Evolutionary conservation across 2,888 invertebrate species (phyloP), one percentile per base, ranked within the genome.

Genomic region (Hydrotaea cyrtoneurina): DNA sequence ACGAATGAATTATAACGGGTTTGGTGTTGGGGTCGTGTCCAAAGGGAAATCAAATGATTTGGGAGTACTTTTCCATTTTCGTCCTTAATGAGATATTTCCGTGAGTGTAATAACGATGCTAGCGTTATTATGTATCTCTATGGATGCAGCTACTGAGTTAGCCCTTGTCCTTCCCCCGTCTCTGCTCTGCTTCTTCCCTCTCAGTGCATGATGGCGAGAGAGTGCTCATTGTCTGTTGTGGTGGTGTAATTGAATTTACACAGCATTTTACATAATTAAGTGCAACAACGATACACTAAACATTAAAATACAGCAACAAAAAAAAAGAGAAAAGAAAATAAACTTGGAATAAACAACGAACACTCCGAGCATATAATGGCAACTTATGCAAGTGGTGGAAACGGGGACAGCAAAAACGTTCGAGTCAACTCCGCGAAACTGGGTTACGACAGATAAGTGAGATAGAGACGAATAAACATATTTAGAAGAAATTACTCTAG

Each of bases 221-320:
- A 73, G 43, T 57, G 72, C 78, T 78, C 59, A 59, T 72, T 79
- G 50, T 76, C 83, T 83, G 83, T 78, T 76, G 81, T 81, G 73
- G 77, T 69, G 66, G 84, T 43, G 76, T 85, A 82, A 85, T 85
- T 85, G 79, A 85, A 85, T 85, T 85, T 85, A 77, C 73, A 79
- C 85, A 82, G 59, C 59, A 82, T 85, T 85, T 85, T 82, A 77
- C 85, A 85, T 85, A 85, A 85, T 85, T 85, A 85, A 85, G 79
- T 79, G 79, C 81, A 85, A 82, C 85, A 85, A 79, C 79, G 85
- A 82, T 77, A 82, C 81, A 78, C 57, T 81, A 79, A 83, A 69
- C 76, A 83, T 80, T 73, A 57, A 76, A 50, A 75, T 46, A 76
- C 15, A 77, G 39, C 3, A 57, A 19, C 17, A n/a, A 46, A 46